A percentile compares a stretch with the other conserved stretches of the same genome.
These are phyloP conservation scores for Sanderia malayensis DNA, from an alignment of 30 jellyfish, hydroid and myxozoan species.

Conservation along the genomic window DNA sequence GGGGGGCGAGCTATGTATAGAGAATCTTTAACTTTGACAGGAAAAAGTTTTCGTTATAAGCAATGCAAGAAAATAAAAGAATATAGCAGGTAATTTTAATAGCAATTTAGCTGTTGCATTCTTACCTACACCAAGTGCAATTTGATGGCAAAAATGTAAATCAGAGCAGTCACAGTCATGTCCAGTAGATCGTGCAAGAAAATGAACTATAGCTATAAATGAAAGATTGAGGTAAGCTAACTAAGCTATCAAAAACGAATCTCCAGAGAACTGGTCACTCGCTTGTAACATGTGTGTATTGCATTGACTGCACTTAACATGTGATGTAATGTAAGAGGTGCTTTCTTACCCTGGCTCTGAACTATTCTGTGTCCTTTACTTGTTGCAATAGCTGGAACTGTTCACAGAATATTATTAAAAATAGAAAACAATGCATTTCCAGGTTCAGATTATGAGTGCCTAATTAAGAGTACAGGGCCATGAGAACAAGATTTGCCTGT, in stretches of 20 bases:
- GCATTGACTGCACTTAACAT: too few species aligned
- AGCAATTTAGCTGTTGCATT: too few species aligned
- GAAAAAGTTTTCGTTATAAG: too few species aligned
- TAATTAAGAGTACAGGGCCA: too few species aligned
- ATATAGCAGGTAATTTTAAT: too few species aligned
- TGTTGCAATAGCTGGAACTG: slow-evolving; percentile 75
- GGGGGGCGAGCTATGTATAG: too few species aligned
- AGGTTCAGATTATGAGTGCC: too few species aligned
- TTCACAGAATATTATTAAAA: neutral
- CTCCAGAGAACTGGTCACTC: neutral
- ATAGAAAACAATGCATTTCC: too few species aligned
- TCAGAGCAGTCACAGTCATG: slow-evolving; percentile 90
- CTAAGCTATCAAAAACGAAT: neutral
- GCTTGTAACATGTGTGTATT: too few species aligned
- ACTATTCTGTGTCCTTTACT: slow-evolving; percentile 50
- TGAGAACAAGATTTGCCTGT: too few species aligned
- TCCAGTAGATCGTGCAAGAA: slow-evolving; percentile 87
- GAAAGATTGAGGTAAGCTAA: neutral
- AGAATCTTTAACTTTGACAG: too few species aligned
- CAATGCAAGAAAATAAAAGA: too few species aligned
- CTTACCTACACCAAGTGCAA: slow-evolving; percentile 86
- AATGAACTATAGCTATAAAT: slow-evolving; percentile 64
- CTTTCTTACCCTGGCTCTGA: slow-evolving; percentile 47
- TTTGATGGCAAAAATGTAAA: slow-evolving; percentile 64
- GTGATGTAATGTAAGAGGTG: neutral